These are phyloP conservation scores for Drosophila pegasa DNA, from an alignment of 2,888 invertebrate genomes.

Conservation along the genomic window DNA sequence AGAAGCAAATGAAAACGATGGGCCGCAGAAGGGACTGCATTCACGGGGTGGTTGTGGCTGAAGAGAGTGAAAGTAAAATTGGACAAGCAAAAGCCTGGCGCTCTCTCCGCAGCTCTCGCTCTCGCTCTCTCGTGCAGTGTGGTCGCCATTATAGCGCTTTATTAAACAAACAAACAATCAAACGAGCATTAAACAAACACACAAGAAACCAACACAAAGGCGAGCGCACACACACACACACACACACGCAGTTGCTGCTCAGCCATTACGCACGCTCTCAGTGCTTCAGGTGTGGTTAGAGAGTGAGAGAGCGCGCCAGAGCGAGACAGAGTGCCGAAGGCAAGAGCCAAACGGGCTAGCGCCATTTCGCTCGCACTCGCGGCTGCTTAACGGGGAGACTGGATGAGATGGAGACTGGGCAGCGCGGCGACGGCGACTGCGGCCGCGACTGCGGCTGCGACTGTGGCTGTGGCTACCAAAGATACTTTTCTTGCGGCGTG, in stretches of 20 bases:
- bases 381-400: constrained; percentile 29
- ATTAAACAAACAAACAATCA: constrained; percentile 62
- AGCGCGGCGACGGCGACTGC: constrained; percentile 31
- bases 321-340: constrained; percentile 4
- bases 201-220: constrained; percentile 47
- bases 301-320: constrained; percentile 34
- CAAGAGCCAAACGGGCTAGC: constrained; percentile 13
- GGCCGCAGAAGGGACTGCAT: constrained; percentile 41
- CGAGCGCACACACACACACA: constrained; percentile 14
- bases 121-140: constrained; percentile 28
- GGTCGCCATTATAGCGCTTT: constrained; percentile 59
- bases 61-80: constrained; percentile 23
- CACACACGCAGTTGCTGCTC: constrained; percentile 31
- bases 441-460: constrained; percentile 39
- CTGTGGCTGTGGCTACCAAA: constrained; percentile 45
- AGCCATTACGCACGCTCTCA: constrained; percentile 52
- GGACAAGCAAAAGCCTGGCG: constrained; percentile 2
- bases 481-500: constrained; percentile 82
- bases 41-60: constrained; percentile 11
- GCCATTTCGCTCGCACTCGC: constrained; percentile 51
- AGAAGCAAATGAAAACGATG: constrained; percentile 46
- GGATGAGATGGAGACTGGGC: constrained; percentile 54
- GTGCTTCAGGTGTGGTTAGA: constrained; percentile 29
- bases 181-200: constrained; percentile 59
- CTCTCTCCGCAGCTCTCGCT: constrained; percentile 16